phyloP scores from a whole-genome alignment of 37 sponge, comb jelly and placozoan genomes.

The Aplysina aerophoba region DNA sequence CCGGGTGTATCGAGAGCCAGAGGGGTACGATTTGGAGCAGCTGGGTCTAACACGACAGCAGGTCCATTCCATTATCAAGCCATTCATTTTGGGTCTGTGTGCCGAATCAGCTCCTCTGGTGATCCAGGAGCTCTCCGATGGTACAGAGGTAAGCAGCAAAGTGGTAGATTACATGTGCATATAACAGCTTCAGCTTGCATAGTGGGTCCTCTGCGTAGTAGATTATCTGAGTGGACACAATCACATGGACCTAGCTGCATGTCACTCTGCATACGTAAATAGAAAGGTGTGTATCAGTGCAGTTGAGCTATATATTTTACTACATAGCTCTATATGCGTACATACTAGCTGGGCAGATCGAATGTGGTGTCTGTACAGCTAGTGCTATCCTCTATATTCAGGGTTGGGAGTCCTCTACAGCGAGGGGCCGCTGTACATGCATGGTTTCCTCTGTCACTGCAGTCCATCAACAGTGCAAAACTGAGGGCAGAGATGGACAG shows the following conservation, averaged over 20 bases:
- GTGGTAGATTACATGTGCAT: background rate
- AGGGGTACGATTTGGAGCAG: conserved; percentile 48
- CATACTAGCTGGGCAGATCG: too few relatives aligned
- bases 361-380: too few relatives aligned
- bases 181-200: background rate
- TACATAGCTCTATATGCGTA: too few relatives aligned
- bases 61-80: conserved; percentile 62
- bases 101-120: conserved; percentile 75
- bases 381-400: too few relatives aligned
- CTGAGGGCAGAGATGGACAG: conserved; percentile 74
- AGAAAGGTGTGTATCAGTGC: too few relatives aligned
- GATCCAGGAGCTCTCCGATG: conserved; percentile 8
- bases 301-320: too few relatives aligned
- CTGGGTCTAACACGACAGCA: conserved; percentile 55
- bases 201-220: background rate
- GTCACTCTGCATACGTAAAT: too few relatives aligned
- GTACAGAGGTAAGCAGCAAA: background rate
- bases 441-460: background rate
- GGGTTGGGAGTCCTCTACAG: too few relatives aligned
- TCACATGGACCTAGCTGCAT: too few relatives aligned
- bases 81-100: conserved; percentile 76
- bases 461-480: conserved; percentile 52
- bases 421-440: too few relatives aligned
- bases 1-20: conserved; percentile 50
- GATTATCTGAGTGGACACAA: too few relatives aligned